Base-by-base conservation (phyloP, 2,888 invertebrate species). In the Gastrophysa polygoni region DNA sequence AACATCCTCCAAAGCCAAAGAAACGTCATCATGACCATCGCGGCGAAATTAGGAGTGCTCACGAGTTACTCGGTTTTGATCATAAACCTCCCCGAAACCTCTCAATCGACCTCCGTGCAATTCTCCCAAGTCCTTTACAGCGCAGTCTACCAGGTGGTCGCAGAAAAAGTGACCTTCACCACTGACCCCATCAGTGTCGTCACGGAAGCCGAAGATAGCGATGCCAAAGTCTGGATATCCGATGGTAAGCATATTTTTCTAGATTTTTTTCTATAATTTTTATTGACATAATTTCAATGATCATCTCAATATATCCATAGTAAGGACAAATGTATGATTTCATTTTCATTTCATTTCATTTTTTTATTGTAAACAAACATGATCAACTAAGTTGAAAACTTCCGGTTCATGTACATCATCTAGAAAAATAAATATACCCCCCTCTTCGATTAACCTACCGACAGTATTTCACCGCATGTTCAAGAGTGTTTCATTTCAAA, bases 31-130 rank as follows among this genome's bases (percentile, higher is more conserved):
- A 54, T 69, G 2, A 67, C 63, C 14, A 28, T 72, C 17, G 46
- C 55, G 28, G 70, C 68, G 17, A 29, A 14, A 21, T 52, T 67
- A 28, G 60, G 52, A 34, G 38, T 14, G 0, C 59, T 29, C 38
- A 38, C 49, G 18, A 64, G 54, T 21, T 66, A 56, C 11, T 64
- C 70, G 7, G 68, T 61, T 14, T 34, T 73, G 21, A 57, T 71
- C 18, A 64, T 73, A 1, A 61, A 68, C 50, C 56, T 73, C 11
- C 69, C 70, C 20, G 47, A 1, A 16, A 18, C 29, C 10, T 38
- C 28, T 4, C n/a, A 38, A 38, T 38, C 38, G 14, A 4, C 38
- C 2, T n/a, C 14, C 3, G 55, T 67, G 34, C 48, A 52, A 1
- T 69, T 69, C 47, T 11, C 43, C 8, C 16, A 62, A 38, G 52